Conservation (phyloP, 2,888 invertebrate species). For the Agrypnus murinus region DNA sequence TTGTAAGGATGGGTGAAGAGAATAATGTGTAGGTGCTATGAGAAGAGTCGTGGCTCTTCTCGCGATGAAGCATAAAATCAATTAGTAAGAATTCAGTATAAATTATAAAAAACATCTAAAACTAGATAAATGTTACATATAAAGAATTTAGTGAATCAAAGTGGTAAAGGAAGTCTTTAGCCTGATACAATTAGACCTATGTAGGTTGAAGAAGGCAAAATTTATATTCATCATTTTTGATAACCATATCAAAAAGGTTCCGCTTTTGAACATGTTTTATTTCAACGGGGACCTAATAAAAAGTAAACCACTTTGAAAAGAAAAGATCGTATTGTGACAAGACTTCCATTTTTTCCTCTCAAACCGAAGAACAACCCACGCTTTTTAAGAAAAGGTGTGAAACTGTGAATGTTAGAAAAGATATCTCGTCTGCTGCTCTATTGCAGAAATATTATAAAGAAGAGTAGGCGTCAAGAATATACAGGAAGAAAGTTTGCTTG, state of each 20-base stretch:
- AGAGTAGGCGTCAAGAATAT: conserved; percentile 62
- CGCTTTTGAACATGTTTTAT: background rate
- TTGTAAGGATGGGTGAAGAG: too few species aligned
- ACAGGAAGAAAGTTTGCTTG: conserved; percentile 62
- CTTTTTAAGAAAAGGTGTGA: conserved; percentile 58
- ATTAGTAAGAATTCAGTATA: too few species aligned
- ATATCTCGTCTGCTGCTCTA: conserved; percentile 51
- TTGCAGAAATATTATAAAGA: conserved; percentile 55
- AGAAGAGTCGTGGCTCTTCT: too few species aligned
- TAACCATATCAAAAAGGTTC: background rate
- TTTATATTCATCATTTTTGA: too few species aligned
- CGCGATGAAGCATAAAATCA: too few species aligned
- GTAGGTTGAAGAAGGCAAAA: too few species aligned
- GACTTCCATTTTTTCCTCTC: conserved; percentile 12
- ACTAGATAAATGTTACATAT: too few species aligned
- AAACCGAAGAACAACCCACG: conserved; percentile 45
- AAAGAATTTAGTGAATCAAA: too few species aligned
- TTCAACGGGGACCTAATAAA: background rate
- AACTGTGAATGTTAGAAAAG: conserved; percentile 55
- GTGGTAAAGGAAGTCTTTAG: too few species aligned
- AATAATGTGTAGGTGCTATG: too few species aligned
- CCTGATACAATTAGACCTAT: too few species aligned
- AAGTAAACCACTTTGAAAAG: background rate
- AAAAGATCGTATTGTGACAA: conserved; percentile 34
- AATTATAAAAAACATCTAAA: too few species aligned